Evolutionary conservation across 1,140 invertebrate genomes (phyloP), one percentile per base, ranked within the genome.

Genomic region (Belonocnema kinseyi): DNA sequence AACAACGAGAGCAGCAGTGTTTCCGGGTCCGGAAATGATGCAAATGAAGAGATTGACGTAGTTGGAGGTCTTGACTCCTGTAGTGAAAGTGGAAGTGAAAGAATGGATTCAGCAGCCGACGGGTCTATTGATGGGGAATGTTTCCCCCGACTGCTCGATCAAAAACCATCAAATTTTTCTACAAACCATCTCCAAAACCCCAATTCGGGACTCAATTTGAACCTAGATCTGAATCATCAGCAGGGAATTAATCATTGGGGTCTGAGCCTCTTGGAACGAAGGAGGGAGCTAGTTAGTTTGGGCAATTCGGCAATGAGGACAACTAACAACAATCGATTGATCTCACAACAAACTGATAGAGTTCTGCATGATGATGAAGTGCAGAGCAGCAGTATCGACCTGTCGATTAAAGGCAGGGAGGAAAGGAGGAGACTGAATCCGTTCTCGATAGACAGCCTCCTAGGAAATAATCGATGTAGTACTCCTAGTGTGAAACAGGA

Each of bases 391-490:
- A 91, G 89, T 78, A 90, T 92, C 76, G 91, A 92, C 76, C 80
- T 91, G 50, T 91, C 90, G 2, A 87, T 92, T 14, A 91, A 92
- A 61, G 89, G 93, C 75, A 89, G 92, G 17, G 93, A 92, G 74
- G 92, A 93, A 80, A 93, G 92, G 78, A 93, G 93, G 85, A 91
- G 93, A 80, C 92, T 93, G 66, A 96, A 96, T 91, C 96, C 96
- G 21, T 97, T 97, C 92, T 96, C 95, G 91, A 97, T 97, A 93
- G 96, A 97, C 87, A 96, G 95, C 66, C 90, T 96, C 78, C 92
- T 96, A 84, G 93, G 93, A 14, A 93, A 93, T 84, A 95, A 95
- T 85, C 95, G 94, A 92, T 94, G 83, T 46, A 86, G 80, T 73
- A 86, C 85, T 19, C 74, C 3, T 78, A 83, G 53, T 81, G 80